A percentile compares a stretch with the other conserved stretches of the same genome.
Evolutionary conservation across 2,797 vertebrate species (phyloP).

Genomic region (Cichlasoma orientale): DNA sequence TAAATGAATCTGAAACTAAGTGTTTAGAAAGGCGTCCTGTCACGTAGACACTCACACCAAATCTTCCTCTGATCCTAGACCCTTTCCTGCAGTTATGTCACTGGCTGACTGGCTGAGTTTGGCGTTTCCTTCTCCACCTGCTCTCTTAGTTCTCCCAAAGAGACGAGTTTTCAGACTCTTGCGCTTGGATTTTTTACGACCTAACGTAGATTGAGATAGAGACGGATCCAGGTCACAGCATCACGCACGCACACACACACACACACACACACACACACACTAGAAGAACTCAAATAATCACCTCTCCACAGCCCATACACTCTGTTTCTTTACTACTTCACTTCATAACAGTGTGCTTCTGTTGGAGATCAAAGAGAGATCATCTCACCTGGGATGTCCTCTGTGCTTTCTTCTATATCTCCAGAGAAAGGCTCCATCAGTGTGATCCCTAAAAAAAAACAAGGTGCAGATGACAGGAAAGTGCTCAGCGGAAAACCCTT

Average conservation of each 20-base stretch:
- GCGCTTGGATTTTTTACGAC: conserved; percentile 89
- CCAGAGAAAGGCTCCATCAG: conserved; percentile 85
- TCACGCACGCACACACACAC: background rate
- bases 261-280: background rate
- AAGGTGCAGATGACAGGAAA: background rate
- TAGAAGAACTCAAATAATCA: background rate
- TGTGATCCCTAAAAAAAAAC: conserved; percentile 39
- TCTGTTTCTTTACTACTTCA: background rate
- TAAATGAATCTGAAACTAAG: background rate
- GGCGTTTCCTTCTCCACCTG: conserved; percentile 64
- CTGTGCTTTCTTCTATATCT: conserved; percentile 83
- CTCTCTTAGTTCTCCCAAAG: conserved; percentile 86
- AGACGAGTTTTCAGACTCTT: conserved; percentile 87
- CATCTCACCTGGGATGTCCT: conserved; percentile 87
- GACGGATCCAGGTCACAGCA: conserved; percentile 44
- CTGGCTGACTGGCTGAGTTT: conserved; percentile 86
- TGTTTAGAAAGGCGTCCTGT: background rate
- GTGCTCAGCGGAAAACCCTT: background rate
- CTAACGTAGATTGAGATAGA: conserved; percentile 68
- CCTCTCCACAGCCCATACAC: background rate
- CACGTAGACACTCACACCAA: conserved; percentile 65
- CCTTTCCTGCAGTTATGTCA: conserved; percentile 78
- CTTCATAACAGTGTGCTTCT: background rate
- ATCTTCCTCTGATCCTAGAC: conserved; percentile 86
- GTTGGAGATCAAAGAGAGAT: background rate